A percentile compares a stretch with the other conserved stretches of the same genome.
phyloP scores from a whole-genome alignment of 1,140 invertebrate species.

The Telenomus remus region DNA sequence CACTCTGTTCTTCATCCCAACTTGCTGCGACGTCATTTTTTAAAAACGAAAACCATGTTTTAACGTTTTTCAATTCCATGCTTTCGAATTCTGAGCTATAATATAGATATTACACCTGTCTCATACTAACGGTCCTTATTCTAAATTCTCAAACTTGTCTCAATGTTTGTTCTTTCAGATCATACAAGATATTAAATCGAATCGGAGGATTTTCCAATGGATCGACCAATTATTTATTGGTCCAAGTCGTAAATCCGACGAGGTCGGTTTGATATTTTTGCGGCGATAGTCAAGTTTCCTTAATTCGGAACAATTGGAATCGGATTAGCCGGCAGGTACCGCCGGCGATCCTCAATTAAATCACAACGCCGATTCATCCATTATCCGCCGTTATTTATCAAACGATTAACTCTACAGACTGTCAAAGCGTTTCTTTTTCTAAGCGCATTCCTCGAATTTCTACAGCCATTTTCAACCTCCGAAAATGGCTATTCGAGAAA shows the following conservation, averaged over 20 bases:
- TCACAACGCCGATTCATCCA: constrained; percentile 1
- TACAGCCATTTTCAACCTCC: neutral
- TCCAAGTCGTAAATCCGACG: too few species aligned
- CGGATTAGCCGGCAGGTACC: constrained; percentile 17
- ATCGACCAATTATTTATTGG: too few species aligned
- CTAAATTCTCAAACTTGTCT: too few species aligned
- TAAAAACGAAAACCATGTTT: too few species aligned
- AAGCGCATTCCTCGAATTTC: neutral
- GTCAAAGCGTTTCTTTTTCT: neutral
- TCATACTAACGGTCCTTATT: too few species aligned
- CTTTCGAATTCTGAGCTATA: too few species aligned
- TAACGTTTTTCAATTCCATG: too few species aligned
- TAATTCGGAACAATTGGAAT: constrained; percentile 33
- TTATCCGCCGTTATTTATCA: constrained; percentile 5
- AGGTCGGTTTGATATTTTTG: too few species aligned
- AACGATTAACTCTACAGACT: neutral
- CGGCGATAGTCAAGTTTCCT: constrained; percentile 9
- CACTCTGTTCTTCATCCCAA: constrained; percentile 10
- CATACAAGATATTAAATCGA: constrained; percentile 6
- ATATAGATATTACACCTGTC: too few species aligned
- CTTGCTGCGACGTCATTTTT: neutral
- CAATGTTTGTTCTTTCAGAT: too few species aligned
- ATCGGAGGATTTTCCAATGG: constrained; percentile 4
- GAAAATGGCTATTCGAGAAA: too few species aligned
- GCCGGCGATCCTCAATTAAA: constrained; percentile 14